Percentiles rank a stretch among this genome's conserved stretches.
Evolutionary conservation across 2,113 vertebrate genomes (phyloP).

Genomic region (Oostethus manadensis): DNA sequence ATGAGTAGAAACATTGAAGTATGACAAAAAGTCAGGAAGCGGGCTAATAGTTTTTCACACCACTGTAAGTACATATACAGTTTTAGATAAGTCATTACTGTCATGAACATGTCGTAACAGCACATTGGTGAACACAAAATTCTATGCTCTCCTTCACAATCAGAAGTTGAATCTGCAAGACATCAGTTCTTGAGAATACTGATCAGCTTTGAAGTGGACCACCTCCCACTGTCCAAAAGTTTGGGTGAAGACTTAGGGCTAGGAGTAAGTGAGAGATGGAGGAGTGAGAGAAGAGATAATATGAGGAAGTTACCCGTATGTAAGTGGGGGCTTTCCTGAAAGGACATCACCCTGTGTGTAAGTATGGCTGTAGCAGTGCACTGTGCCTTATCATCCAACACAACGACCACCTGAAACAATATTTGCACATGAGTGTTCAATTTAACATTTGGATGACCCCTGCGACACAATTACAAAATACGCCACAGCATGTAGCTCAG

Average conservation of each 20-base stretch:
- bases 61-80: slow-evolving; percentile 15
- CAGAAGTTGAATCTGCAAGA: slow-evolving; percentile 59
- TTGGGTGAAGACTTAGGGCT: slow-evolving; percentile 53
- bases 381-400: slow-evolving; percentile 70
- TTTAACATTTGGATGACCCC: slow-evolving; percentile 77
- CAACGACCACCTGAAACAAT: slow-evolving; percentile 78
- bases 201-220: slow-evolving; percentile 68
- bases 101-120: slow-evolving; percentile 20
- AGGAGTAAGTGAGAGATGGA: slow-evolving; percentile 35
- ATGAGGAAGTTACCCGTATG: slow-evolving; percentile 68
- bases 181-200: slow-evolving; percentile 57
- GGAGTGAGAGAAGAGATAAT: slow-evolving; percentile 51
- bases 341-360: slow-evolving; percentile 69
- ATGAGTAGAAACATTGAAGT: no score
- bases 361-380: slow-evolving; percentile 57
- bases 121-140: slow-evolving; percentile 40
- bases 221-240: slow-evolving; percentile 56
- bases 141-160: slow-evolving; percentile 44
- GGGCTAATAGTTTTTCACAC: no score
- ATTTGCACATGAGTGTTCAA: slow-evolving; percentile 76
- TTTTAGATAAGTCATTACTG: slow-evolving; percentile 6
- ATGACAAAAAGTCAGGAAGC: no score
- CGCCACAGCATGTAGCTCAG: slow-evolving; percentile 68
- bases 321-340: slow-evolving; percentile 72
- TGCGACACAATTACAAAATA: slow-evolving; percentile 72